A percentile compares a stretch with the other conserved stretches of the same genome.
Evolutionary conservation across 2,797 vertebrate species (phyloP).

Genomic region (Mormyrus hasselquistii): DNA sequence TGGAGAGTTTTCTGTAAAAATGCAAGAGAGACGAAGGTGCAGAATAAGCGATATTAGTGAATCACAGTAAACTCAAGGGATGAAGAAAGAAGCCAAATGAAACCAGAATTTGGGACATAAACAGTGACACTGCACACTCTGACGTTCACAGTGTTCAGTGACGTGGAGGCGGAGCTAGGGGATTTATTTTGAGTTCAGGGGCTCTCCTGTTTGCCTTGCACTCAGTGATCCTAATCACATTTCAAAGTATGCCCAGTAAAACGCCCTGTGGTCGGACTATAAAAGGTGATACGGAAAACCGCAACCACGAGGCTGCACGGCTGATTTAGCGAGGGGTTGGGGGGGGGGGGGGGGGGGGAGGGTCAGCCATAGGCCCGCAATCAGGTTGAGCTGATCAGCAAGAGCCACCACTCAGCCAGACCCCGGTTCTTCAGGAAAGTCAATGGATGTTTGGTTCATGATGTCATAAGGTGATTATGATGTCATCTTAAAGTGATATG

Average conservation of each 20-base stretch:
- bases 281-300: slow-evolving; percentile 24
- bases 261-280: slow-evolving; percentile 23
- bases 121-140: not conserved
- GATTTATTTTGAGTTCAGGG: slow-evolving; percentile 5
- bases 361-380: not conserved
- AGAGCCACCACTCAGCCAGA: not conserved
- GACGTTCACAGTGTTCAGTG: not conserved
- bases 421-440: not conserved
- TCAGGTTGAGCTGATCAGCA: slow-evolving; percentile 1
- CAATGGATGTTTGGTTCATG: not conserved
- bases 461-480: not conserved
- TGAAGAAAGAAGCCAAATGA: not conserved
- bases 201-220: slow-evolving; percentile 9
- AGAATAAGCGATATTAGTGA: not conserved
- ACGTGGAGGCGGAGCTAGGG: not conserved
- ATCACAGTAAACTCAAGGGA: not conserved
- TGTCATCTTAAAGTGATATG: not conserved
- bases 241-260: slow-evolving; percentile 19
- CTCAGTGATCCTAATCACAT: slow-evolving; percentile 12
- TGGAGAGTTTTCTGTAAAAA: not conserved
- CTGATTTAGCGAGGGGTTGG: not conserved
- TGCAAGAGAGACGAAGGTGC: not conserved
- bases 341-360: not conserved
- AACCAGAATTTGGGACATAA: not conserved
- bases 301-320: slow-evolving; percentile 1